Conservation (phyloP, 2,797 vertebrate species). For the Gymnocypris eckloni region DNA sequence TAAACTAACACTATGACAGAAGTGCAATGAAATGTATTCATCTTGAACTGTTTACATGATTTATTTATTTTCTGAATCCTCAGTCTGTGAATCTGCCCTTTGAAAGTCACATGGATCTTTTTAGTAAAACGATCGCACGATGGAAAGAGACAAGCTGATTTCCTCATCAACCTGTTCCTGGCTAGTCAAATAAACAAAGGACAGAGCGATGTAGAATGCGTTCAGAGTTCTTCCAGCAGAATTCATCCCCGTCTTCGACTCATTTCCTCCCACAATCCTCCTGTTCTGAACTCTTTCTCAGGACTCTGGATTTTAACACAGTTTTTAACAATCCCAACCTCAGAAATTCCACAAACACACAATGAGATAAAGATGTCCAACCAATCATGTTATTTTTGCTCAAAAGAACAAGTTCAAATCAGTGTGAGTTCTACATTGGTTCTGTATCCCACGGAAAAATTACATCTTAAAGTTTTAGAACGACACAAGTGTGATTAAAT, state of each 20-base stretch:
- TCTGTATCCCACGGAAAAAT: not conserved
- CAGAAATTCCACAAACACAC: constrained; percentile 19
- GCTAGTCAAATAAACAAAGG: constrained; percentile 48
- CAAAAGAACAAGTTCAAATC: not conserved
- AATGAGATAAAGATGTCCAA: not conserved
- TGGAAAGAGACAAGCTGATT: constrained; percentile 12
- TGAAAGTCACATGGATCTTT: constrained; percentile 52
- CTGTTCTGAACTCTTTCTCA: constrained; percentile 3
- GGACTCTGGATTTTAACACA: not conserved
- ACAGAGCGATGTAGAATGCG: constrained; percentile 11
- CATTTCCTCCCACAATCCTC: constrained; percentile 32
- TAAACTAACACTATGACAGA: constrained; percentile 35
- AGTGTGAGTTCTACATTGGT: too few species aligned
- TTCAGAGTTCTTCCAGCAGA: not conserved
- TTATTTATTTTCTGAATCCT: constrained; percentile 27
- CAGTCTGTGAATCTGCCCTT: constrained; percentile 33
- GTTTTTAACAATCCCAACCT: constrained; percentile 4
- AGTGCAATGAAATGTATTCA: constrained; percentile 48
- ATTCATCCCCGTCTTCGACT: constrained; percentile 8
- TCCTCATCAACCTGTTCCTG: constrained; percentile 37
- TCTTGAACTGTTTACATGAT: constrained; percentile 50
- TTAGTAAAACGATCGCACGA: constrained; percentile 3
- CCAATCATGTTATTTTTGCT: not conserved
- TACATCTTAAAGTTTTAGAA: not conserved
- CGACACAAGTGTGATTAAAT: not conserved